These are phyloP conservation scores for Stictonetta naevosa DNA, from an alignment of 2,113 vertebrate genomes.

Conservation along the genomic window DNA sequence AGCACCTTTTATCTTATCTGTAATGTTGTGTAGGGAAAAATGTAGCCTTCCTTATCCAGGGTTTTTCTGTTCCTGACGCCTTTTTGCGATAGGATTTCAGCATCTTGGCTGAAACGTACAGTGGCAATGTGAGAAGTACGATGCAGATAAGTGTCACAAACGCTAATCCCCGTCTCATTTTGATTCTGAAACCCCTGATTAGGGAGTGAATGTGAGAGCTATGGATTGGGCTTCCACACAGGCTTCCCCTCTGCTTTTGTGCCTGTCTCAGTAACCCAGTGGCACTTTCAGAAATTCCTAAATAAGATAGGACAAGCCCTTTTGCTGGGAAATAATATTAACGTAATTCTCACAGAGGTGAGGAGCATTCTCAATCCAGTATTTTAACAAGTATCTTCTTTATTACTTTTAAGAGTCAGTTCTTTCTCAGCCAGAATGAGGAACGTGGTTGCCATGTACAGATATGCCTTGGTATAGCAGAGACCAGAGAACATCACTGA, in stretches of 20 bases:
- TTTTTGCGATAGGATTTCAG: neutral
- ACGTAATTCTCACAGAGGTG: neutral
- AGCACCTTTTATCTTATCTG: slow-evolving; percentile 1
- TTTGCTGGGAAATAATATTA: neutral
- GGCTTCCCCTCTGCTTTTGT: neutral
- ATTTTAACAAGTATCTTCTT: neutral
- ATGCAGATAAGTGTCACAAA: neutral
- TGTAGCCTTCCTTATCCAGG: neutral
- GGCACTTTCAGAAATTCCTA: neutral
- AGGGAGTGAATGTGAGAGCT: neutral
- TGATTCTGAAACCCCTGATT: neutral
- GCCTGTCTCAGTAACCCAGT: neutral
- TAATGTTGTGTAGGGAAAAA: neutral
- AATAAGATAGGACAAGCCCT: neutral
- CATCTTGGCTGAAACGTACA: neutral
- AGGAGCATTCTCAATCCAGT: neutral
- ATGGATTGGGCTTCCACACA: neutral
- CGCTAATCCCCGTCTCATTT: neutral
- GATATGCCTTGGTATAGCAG: rapidly evolving
- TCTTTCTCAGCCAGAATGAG: neutral
- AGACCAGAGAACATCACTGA: neutral
- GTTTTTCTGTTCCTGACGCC: neutral
- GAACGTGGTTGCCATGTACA: rapidly evolving
- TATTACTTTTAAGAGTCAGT: neutral
- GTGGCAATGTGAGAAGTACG: neutral